Conservation (phyloP, 2,113 vertebrate species). For the Percina caprodes region DNA sequence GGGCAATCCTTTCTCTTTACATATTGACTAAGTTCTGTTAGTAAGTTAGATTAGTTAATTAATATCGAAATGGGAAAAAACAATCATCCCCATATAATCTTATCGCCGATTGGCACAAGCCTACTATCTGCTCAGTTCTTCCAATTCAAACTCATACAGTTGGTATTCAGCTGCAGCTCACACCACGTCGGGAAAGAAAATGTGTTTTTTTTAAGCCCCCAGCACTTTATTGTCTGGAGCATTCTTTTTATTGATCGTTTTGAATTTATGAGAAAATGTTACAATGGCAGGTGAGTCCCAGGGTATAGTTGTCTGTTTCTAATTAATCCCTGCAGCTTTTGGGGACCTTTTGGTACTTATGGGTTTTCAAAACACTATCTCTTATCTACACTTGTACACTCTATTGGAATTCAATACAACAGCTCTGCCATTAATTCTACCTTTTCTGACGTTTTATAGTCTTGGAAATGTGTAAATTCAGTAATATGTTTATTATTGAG, state of each 20-base stretch:
- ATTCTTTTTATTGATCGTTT: slow-evolving; percentile 24
- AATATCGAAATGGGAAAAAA: too few relatives aligned
- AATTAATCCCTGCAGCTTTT: slow-evolving; percentile 35
- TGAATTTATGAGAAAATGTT: slow-evolving; percentile 11
- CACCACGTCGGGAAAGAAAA: neutral
- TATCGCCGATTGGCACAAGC: too few relatives aligned
- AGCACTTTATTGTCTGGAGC: slow-evolving; percentile 8
- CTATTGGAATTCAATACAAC: neutral
- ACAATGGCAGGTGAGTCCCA: slow-evolving; percentile 2
- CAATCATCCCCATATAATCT: too few relatives aligned
- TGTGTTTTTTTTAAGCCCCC: neutral
- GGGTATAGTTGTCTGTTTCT: slow-evolving; percentile 1
- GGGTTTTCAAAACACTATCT: slow-evolving; percentile 17
- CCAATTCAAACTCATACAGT: neutral
- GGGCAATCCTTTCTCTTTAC: too few relatives aligned
- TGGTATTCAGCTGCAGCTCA: slow-evolving; percentile 14
- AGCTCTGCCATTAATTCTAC: neutral
- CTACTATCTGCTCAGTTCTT: slow-evolving; percentile 1
- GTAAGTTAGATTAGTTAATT: too few relatives aligned
- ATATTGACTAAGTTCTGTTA: too few relatives aligned
- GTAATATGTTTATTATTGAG: neutral
- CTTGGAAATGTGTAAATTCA: neutral
- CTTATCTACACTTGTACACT: neutral
- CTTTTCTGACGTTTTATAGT: too few relatives aligned
- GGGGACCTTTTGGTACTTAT: neutral